Base-by-base conservation (phyloP, 2,888 invertebrate genomes). In the Conchocele bisecta region DNA sequence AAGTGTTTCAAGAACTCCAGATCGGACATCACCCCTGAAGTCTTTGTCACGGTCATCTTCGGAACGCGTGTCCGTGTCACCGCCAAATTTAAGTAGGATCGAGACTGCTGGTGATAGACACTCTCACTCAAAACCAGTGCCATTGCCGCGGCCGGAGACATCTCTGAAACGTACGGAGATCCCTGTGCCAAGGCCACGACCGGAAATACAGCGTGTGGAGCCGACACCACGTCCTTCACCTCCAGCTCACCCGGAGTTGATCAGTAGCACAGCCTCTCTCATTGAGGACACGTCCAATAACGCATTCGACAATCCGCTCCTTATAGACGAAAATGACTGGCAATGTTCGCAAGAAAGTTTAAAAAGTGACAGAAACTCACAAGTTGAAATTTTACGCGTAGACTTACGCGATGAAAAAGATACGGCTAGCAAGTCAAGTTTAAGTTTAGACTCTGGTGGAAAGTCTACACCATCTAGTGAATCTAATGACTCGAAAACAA, bases 181-280 rank as follows among this genome's bases (percentile, higher is more conserved):
- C 26, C 83, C 82, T 22, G 75, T 81, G 39, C 84, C 83, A n/a
- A 78, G 79, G 68, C 84, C 83, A 11, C 56, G 84, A 48, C 80
- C 84, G 56, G 83, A 84, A 54, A 83, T 86, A 42, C 85, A 83
- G 51, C 68, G 86, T n/a, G 88, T 88, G 13, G 88, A 88, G 54
- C 88, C 88, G 13, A 81, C 81, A 9, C 76, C 80, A 9, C 68
- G 87, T 50, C 79, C 82, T 28, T 79, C 77, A 11, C 82, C 83
- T 15, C 83, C 82, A 11, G 74, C 78, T 28, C 54, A 81, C 56
- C 83, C 83, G 2, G 44, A 60, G 7, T 72, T 70, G 35, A 64
- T 64, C n/a, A 59, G 66, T 58, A 65, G 58, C 33, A 76, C 57
- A 11, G 53, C 66, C 56, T 71, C 65, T 61, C 54, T 67, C n/a